A percentile compares a stretch with the other conserved stretches of the same genome.
phyloP scores from a whole-genome alignment of 2,113 vertebrate genomes.

The Rhabdomys dilectus region DNA sequence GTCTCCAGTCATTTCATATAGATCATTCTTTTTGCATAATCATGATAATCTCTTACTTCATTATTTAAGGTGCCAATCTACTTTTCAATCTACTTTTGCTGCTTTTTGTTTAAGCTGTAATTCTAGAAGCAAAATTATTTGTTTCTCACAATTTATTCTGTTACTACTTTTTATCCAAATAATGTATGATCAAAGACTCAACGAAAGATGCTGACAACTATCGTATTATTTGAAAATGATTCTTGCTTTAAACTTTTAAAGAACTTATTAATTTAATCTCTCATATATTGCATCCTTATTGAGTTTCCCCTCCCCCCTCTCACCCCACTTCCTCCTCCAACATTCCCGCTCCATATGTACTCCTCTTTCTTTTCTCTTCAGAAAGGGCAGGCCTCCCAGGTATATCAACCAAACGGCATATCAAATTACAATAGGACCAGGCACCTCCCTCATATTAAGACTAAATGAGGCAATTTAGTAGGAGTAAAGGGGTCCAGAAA shows the following conservation, averaged over 20 bases:
- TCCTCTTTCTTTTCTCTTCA: not conserved
- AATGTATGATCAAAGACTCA: not conserved
- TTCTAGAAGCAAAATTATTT: not conserved
- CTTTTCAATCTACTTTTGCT: not conserved
- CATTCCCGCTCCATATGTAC: fast-evolving
- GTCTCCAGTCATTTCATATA: not conserved
- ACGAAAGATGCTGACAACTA: not conserved
- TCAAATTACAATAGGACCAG: not conserved
- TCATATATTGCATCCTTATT: not conserved
- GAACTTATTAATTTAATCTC: no score
- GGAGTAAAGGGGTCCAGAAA: not conserved
- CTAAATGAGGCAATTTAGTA: not conserved
- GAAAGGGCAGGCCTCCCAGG: not conserved
- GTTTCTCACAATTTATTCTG: not conserved
- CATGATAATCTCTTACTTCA: not conserved
- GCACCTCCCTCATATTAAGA: not conserved
- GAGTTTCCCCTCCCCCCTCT: not conserved
- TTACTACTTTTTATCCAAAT: not conserved
- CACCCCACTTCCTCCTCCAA: not conserved
- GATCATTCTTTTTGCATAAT: not conserved
- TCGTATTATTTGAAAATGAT: not conserved
- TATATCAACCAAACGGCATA: not conserved
- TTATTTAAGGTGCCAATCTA: not conserved
- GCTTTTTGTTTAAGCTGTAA: not conserved
- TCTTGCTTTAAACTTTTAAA: no score